Percentiles rank a stretch among this genome's conserved stretches.
Conservation (phyloP, 1,140 invertebrate genomes). For the Helicoverpa zea region DNA sequence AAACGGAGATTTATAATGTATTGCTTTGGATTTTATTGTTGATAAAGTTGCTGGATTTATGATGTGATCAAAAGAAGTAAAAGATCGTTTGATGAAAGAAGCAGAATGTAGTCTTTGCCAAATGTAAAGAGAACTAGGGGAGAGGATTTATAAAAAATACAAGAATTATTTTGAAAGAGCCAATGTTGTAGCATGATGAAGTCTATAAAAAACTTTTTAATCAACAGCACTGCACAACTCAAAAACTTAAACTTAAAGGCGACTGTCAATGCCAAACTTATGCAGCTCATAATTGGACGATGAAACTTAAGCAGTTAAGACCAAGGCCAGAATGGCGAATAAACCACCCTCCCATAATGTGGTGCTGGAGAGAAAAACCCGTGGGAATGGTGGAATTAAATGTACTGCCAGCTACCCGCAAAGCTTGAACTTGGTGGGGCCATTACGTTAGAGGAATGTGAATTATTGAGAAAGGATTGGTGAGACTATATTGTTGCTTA, state of each 20-base stretch:
- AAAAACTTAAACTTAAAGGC: slow-evolving; percentile 4
- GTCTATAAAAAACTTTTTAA: neutral
- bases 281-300: slow-evolving; percentile 49
- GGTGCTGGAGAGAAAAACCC: slow-evolving; percentile 57
- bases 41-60: neutral
- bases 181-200: neutral
- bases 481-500: neutral
- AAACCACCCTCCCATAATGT: slow-evolving; percentile 55
- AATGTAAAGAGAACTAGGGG: too few relatives aligned
- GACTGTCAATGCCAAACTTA: slow-evolving; percentile 31
- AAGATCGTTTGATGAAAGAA: too few relatives aligned
- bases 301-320: slow-evolving; percentile 45
- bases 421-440: slow-evolving; percentile 60
- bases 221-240: neutral
- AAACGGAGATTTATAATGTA: slow-evolving; percentile 52
- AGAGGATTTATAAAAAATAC: too few relatives aligned
- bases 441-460: slow-evolving; percentile 49
- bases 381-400: slow-evolving; percentile 60
- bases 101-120: too few relatives aligned
- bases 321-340: slow-evolving; percentile 47
- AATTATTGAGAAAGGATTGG: slow-evolving; percentile 11
- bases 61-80: neutral
- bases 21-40: slow-evolving; percentile 26
- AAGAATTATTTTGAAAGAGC: too few relatives aligned
- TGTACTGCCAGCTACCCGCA: slow-evolving; percentile 55